These are phyloP conservation scores for Tachina grossa DNA, from an alignment of 2,888 invertebrate genomes.

Conservation along the genomic window DNA sequence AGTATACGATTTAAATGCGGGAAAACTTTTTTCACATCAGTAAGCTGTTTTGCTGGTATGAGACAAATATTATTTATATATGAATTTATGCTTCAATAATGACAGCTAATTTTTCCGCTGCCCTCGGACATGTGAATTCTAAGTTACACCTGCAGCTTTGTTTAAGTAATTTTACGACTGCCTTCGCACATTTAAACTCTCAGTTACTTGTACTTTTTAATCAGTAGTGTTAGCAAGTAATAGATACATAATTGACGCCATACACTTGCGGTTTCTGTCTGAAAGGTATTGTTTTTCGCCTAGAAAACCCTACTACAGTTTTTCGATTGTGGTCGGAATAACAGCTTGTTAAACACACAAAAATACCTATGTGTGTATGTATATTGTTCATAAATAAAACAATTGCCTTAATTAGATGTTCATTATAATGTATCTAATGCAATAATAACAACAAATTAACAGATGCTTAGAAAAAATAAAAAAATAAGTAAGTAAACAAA, in stretches of 20 bases:
- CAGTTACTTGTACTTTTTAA: slow-evolving; percentile 7
- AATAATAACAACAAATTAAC: slow-evolving; percentile 34
- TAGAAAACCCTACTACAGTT: slow-evolving; percentile 31
- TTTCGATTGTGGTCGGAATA: not conserved
- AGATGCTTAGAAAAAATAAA: slow-evolving; percentile 18
- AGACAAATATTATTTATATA: too few relatives aligned
- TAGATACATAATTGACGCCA: slow-evolving; percentile 52
- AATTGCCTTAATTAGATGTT: slow-evolving; percentile 31
- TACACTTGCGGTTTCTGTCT: slow-evolving; percentile 51
- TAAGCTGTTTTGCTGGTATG: too few relatives aligned
- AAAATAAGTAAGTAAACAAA: slow-evolving; percentile 9
- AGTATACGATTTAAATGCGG: too few relatives aligned
- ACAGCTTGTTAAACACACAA: not conserved
- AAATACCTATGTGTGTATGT: not conserved
- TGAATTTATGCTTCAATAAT: too few relatives aligned
- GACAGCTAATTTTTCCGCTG: too few relatives aligned
- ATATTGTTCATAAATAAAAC: too few relatives aligned
- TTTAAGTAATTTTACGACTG: not conserved
- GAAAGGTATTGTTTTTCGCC: slow-evolving; percentile 45
- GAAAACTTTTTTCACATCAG: too few relatives aligned
- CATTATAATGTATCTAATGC: slow-evolving; percentile 43
- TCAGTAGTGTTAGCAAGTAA: slow-evolving; percentile 5
- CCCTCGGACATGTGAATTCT: not conserved
- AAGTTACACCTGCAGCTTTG: too few relatives aligned
- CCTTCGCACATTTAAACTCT: not conserved